Conservation (phyloP, 2,888 invertebrate species). For the Parochlus steinenii region DNA sequence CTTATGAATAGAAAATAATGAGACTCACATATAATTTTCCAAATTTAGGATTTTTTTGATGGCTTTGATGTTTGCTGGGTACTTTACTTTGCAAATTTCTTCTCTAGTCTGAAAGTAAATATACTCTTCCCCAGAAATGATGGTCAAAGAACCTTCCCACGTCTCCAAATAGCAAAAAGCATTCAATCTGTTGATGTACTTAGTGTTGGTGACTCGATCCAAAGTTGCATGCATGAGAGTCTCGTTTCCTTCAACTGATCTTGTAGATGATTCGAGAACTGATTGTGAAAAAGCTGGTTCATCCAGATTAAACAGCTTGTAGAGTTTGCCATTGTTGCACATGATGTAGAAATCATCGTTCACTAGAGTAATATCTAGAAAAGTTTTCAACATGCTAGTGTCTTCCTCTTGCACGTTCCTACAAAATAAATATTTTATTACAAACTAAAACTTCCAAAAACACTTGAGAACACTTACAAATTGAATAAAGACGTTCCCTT, state of each 20-base stretch:
- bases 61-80: slow-evolving; percentile 14
- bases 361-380: slow-evolving; percentile 22
- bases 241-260: neutral
- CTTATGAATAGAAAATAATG: neutral
- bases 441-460: neutral
- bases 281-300: neutral
- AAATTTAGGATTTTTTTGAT: slow-evolving; percentile 23
- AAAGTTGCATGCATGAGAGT: neutral
- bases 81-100: neutral
- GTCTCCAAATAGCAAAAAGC: slow-evolving; percentile 2
- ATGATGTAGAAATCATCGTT: slow-evolving; percentile 20
- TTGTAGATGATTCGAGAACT: neutral
- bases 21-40: slow-evolving; percentile 23
- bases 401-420: slow-evolving; percentile 23
- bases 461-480: slow-evolving; percentile 15
- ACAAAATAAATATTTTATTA: neutral
- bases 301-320: slow-evolving; percentile 17
- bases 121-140: neutral
- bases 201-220: neutral
- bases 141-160: neutral
- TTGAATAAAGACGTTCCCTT: slow-evolving; percentile 25
- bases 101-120: neutral
- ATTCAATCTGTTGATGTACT: neutral
- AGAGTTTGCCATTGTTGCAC: slow-evolving; percentile 25
- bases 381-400: slow-evolving; percentile 18